These are phyloP conservation scores for Seriola rivoliana DNA, from an alignment of 2,113 vertebrate species.

Conservation along the genomic window DNA sequence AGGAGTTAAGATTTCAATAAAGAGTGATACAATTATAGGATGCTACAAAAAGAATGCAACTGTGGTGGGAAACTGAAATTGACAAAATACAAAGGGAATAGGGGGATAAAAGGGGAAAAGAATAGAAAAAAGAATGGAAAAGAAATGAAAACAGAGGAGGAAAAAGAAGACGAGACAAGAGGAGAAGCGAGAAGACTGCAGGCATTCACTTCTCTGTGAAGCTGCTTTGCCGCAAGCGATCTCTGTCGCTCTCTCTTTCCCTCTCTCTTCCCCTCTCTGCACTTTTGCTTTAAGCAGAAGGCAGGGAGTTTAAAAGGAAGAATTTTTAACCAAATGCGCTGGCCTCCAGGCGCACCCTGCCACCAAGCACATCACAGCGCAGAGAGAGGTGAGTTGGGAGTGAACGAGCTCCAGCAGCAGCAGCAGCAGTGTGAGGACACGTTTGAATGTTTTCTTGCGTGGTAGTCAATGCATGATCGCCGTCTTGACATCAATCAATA, in stretches of 20 bases:
- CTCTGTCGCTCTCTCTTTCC: constrained; percentile 32
- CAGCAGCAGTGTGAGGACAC: constrained; percentile 32
- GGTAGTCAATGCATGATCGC: too few species aligned
- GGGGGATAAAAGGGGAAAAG: constrained; percentile 12
- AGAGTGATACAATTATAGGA: not conserved
- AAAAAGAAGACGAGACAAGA: constrained; percentile 35
- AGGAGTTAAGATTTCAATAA: not conserved
- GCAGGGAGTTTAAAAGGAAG: constrained; percentile 60
- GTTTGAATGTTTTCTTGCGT: too few species aligned
- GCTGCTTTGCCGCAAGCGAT: constrained; percentile 60
- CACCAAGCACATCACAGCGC: constrained; percentile 50
- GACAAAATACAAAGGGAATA: constrained; percentile 27
- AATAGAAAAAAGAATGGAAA: constrained; percentile 6
- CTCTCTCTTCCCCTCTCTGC: constrained; percentile 33
- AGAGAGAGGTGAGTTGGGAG: constrained; percentile 46
- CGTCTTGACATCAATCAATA: too few species aligned
- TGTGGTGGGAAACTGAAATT: not conserved
- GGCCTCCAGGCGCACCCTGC: constrained; percentile 63
- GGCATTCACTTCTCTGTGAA: constrained; percentile 65
- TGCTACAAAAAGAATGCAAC: not conserved
- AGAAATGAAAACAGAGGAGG: constrained; percentile 19
- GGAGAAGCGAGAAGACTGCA: constrained; percentile 55
- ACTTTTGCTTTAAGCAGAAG: constrained; percentile 53
- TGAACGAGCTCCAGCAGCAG: constrained; percentile 41
- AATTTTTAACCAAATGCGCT: constrained; percentile 53